phyloP scores from a whole-genome alignment of 2,113 vertebrate species.

The Eublepharis macularius region DNA sequence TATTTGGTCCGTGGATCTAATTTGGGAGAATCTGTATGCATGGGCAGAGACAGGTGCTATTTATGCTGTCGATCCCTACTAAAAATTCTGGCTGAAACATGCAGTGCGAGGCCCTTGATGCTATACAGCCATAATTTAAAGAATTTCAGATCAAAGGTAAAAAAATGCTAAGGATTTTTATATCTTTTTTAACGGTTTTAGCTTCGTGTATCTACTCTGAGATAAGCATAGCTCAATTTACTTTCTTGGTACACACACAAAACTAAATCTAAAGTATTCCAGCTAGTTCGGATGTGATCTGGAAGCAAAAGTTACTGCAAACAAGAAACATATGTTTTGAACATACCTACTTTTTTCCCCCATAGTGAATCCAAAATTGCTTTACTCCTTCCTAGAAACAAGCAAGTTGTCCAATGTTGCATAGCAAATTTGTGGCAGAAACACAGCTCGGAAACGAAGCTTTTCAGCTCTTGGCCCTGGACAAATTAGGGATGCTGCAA shows the following conservation, averaged over 20 bases:
- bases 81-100: not conserved
- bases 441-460: not conserved
- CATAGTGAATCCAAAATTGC: constrained; percentile 57
- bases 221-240: constrained; percentile 39
- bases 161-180: not conserved
- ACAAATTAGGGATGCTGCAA: not conserved
- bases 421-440: not conserved
- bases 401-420: not conserved
- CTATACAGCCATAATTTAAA: not conserved
- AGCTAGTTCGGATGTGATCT: constrained; percentile 17
- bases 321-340: constrained; percentile 64
- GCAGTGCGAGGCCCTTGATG: not conserved
- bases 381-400: constrained; percentile 44
- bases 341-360: constrained; percentile 49
- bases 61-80: constrained; percentile 1
- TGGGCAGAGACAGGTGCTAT: constrained; percentile 1
- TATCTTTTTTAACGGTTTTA: constrained; percentile 1
- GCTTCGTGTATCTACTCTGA: constrained; percentile 32
- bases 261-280: constrained; percentile 40
- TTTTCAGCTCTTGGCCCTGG: not conserved
- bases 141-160: constrained; percentile 8
- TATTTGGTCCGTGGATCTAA: constrained; percentile 38
- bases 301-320: constrained; percentile 66
- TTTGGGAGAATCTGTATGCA: constrained; percentile 37
- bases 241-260: constrained; percentile 32